Evolutionary conservation across 1,140 invertebrate genomes (phyloP), one percentile per base, ranked within the genome.

Genomic region (Teleogryllus occipitalis): DNA sequence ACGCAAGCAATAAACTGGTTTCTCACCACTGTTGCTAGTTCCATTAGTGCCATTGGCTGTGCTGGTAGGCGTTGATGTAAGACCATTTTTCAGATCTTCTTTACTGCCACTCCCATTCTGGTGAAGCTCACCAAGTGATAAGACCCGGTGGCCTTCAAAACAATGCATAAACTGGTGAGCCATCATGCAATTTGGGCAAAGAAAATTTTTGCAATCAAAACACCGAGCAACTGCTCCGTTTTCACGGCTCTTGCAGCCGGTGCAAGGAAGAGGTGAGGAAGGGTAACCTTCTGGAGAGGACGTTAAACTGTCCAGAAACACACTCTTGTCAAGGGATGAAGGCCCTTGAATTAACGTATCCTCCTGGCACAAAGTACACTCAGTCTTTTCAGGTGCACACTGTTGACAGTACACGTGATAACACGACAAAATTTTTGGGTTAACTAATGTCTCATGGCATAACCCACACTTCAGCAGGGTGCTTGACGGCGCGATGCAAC

Each of bases 141-240:
- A 89, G 18, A 98, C 95, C 21, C 95, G 92, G 87, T 99, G 98
- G 49, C 96, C 96, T 86, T 98, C 96, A 87, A 99, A 99, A 85
- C 96, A 98, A 85, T 98, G 96, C 97, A 99, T 99, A 85, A 95
- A 98, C 86, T 98, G 95, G 86, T 99, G 97, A 74, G 97, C 97
- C 91, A 97, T 97, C 82, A 97, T 96, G 90, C 97, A 99, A 84
- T 97, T 97, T 74, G 94, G 91, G 87, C 97, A 99, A 75, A 99
- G 90, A 85, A 95, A 97, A 84, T 97, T 97, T 81, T 93, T 93
- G 87, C 97, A 99, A 85, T 98, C 96, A 84, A 96, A 93, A 87
- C 97, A 99, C 83, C 95, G 93, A 81, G 94, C 95, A 82, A 96
- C 93, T 21, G 94, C 94, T 90, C 93, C 92, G 7, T 92, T 91